Evolutionary conservation across 2,888 invertebrate species (phyloP), one percentile per base, ranked within the genome.

Genomic region (Lypha dubia): DNA sequence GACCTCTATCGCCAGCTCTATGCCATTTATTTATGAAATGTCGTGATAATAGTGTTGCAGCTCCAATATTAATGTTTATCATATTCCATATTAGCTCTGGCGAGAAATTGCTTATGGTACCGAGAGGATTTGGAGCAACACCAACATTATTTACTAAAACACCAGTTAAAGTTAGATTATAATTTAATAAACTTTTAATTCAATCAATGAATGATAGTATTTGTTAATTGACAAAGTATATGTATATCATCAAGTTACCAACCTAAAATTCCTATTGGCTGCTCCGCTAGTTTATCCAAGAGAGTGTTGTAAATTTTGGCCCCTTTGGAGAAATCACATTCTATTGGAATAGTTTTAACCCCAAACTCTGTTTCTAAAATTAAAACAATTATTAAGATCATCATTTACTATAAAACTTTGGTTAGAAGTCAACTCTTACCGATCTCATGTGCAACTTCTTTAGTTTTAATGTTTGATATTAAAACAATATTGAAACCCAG

Each of bases 261-360:
- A 97, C 98, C 96, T 92, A 98, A 93, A 89, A 98, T 95, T 65
- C 97, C 96, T 75, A 98, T 93, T 3, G 96, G 95, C 56, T 96
- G 93, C 76, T 95, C 94, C 53, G 94, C 93, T 0, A 98, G 92
- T 88, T 95, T 94, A 35, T 94, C 92, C 87, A 94, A 94, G 41
- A 98, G 96, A 22, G 94, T 93, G 0, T 94, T 92, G 88, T 96
- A 97, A 11, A 97, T 94, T 62, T 94, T 93, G 32, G 93, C 91
- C 0, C 97, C 97, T 79, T 94, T 92, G 58, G 95, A 94, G 91
- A 97, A 97, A 92, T 97, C 97, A 0, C 95, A 96, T 20, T 94
- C 93, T 62, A 97, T 94, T 44, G 94, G 93, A 89, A 95, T 96
- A 0, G 95, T 95, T 90, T 95, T 93, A 11, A 96, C 94, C 3